Evolutionary conservation across 2,113 vertebrate genomes (phyloP).

Genomic region (Sylvicapra grimmia): DNA sequence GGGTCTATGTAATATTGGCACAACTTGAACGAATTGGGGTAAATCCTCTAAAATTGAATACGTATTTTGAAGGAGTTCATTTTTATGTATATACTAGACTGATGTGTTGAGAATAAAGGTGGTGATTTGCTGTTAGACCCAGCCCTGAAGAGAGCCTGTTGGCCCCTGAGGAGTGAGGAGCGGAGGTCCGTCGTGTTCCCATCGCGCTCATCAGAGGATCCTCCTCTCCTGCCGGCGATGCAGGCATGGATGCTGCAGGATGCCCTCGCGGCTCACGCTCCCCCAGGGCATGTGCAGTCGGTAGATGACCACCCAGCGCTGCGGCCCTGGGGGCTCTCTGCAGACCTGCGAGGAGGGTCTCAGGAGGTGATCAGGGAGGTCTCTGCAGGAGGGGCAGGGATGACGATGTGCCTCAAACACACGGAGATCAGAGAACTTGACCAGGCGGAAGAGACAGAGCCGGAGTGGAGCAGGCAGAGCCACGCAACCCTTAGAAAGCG

Average conservation of each 20-base stretch:
- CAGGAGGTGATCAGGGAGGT: neutral
- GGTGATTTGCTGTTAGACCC: rapidly evolving
- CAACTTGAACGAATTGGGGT: neutral
- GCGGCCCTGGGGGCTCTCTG: rapidly evolving
- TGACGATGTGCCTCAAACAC: too few species aligned
- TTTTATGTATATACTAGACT: neutral
- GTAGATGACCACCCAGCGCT: rapidly evolving
- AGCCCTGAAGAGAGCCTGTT: neutral
- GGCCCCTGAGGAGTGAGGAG: rapidly evolving
- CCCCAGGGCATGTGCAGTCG: rapidly evolving
- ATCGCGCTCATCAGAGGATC: rapidly evolving
- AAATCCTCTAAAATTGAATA: neutral
- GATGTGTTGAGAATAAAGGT: rapidly evolving
- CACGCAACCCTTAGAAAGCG: rapidly evolving
- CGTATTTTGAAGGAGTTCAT: neutral
- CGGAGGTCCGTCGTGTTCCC: rapidly evolving
- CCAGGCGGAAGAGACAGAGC: rapidly evolving
- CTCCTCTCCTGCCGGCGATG: rapidly evolving
- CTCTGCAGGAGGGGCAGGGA: rapidly evolving
- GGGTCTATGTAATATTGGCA: neutral
- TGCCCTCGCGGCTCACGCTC: rapidly evolving
- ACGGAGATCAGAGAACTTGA: neutral
- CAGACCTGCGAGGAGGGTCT: rapidly evolving
- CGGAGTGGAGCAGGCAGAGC: too few species aligned
- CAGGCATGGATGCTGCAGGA: rapidly evolving